Percentiles rank a stretch among this genome's conserved stretches.
Conservation (phyloP, 1,140 invertebrate genomes). For the Penaeus chinensis region DNA sequence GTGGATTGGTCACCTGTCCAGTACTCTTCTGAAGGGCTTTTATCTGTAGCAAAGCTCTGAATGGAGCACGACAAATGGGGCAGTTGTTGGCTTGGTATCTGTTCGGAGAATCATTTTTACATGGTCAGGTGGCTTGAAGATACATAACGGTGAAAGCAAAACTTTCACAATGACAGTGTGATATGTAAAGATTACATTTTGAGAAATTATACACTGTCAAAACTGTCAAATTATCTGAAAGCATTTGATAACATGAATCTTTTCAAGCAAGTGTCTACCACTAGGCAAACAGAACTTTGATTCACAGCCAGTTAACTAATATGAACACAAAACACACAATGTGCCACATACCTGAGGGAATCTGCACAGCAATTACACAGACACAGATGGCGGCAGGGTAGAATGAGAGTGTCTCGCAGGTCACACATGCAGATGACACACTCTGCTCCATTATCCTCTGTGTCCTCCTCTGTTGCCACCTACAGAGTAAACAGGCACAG, state of each 20-base stretch:
- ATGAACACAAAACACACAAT: slow-evolving; percentile 62
- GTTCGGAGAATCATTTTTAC: slow-evolving; percentile 22
- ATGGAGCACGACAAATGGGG: slow-evolving; percentile 97
- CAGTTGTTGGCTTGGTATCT: slow-evolving; percentile 90
- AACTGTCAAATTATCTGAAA: no score
- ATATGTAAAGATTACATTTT: no score
- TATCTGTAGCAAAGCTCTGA: slow-evolving; percentile 95
- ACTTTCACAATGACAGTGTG: neutral
- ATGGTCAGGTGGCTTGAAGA: slow-evolving; percentile 12
- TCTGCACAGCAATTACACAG: slow-evolving; percentile 97
- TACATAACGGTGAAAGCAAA: neutral
- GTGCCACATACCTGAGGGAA: slow-evolving; percentile 85
- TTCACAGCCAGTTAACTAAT: no score
- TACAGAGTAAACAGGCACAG: neutral
- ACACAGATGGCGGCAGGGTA: slow-evolving; percentile 98
- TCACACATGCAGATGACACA: slow-evolving; percentile 99
- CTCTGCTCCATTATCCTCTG: slow-evolving; percentile 96
- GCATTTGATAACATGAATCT: no score
- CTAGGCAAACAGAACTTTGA: no score
- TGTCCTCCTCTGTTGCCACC: slow-evolving; percentile 81
- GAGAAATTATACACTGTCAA: no score
- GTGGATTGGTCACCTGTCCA: slow-evolving; percentile 30
- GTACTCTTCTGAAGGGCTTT: slow-evolving; percentile 87
- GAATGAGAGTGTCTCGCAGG: slow-evolving; percentile 94
- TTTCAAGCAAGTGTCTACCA: no score